Conservation (phyloP, 1,140 invertebrate species). For the Lerema accius region DNA sequence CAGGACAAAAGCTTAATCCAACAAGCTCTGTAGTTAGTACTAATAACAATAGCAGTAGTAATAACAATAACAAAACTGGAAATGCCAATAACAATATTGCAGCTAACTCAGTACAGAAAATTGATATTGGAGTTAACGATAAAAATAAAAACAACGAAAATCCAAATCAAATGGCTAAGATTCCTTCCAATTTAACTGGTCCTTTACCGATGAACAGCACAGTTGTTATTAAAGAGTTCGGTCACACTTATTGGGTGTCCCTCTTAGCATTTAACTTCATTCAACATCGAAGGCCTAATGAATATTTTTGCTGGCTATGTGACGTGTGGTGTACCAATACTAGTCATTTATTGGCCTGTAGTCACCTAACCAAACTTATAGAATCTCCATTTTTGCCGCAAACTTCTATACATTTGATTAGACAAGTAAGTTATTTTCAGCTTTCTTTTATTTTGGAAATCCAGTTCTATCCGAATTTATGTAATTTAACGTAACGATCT, state of each 20-base stretch:
- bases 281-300: background rate
- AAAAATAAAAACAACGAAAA: background rate
- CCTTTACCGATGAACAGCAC: background rate
- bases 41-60: too few relatives aligned
- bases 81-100: background rate
- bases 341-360: background rate
- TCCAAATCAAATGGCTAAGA: background rate
- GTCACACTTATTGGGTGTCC: background rate
- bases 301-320: background rate
- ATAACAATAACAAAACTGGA: background rate
- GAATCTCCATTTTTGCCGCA: background rate
- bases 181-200: background rate
- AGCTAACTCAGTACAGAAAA: background rate
- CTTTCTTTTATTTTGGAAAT: background rate
- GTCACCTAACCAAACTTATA: background rate
- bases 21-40: too few relatives aligned
- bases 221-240: background rate
- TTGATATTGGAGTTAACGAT: background rate
- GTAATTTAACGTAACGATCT: too few relatives aligned
- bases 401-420: background rate
- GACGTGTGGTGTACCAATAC: background rate
- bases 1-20: too few relatives aligned
- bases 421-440: background rate
- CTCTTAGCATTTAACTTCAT: background rate
- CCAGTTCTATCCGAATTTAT: too few relatives aligned